These are phyloP conservation scores for Atractosteus spatula DNA, from an alignment of 2,113 vertebrate genomes.

Conservation along the genomic window DNA sequence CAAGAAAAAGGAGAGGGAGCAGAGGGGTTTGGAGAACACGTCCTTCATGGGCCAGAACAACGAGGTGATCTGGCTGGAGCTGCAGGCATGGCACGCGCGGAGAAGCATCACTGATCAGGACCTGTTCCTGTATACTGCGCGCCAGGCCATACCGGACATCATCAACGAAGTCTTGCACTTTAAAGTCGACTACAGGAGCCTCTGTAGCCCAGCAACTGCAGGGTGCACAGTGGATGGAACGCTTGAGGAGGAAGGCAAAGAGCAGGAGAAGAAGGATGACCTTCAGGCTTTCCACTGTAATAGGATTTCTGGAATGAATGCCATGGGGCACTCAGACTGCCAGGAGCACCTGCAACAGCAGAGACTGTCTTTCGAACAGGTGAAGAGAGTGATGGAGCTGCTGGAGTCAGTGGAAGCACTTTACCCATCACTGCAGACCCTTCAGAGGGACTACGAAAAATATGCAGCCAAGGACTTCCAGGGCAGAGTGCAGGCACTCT, in stretches of 20 bases:
- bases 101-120: slow-evolving; percentile 92
- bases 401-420: slow-evolving; percentile 95
- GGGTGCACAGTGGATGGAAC: slow-evolving; percentile 50
- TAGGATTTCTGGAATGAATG: slow-evolving; percentile 45
- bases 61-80: slow-evolving; percentile 95
- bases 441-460: slow-evolving; percentile 94
- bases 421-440: slow-evolving; percentile 92
- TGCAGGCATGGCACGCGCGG: slow-evolving; percentile 96
- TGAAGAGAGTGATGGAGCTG: slow-evolving; percentile 91
- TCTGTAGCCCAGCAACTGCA: slow-evolving; percentile 41
- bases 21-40: slow-evolving; percentile 87
- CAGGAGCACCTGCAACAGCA: slow-evolving; percentile 88
- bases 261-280: slow-evolving; percentile 56
- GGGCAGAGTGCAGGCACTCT: slow-evolving; percentile 98
- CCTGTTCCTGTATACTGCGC: slow-evolving; percentile 90
- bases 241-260: slow-evolving; percentile 59
- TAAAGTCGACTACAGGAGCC: slow-evolving; percentile 84
- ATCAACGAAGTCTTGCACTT: slow-evolving; percentile 94
- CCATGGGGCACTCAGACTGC: slow-evolving; percentile 67
- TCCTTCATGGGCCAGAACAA: slow-evolving; percentile 89
- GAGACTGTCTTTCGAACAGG: slow-evolving; percentile 90
- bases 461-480: slow-evolving; percentile 95
- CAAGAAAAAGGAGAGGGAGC: slow-evolving; percentile 98
- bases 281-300: slow-evolving; percentile 51
- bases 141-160: slow-evolving; percentile 94